A percentile compares a stretch with the other conserved stretches of the same genome.
These are phyloP conservation scores for Pyrrhosoma nymphula DNA, from an alignment of 2,888 invertebrate genomes.

Conservation along the genomic window DNA sequence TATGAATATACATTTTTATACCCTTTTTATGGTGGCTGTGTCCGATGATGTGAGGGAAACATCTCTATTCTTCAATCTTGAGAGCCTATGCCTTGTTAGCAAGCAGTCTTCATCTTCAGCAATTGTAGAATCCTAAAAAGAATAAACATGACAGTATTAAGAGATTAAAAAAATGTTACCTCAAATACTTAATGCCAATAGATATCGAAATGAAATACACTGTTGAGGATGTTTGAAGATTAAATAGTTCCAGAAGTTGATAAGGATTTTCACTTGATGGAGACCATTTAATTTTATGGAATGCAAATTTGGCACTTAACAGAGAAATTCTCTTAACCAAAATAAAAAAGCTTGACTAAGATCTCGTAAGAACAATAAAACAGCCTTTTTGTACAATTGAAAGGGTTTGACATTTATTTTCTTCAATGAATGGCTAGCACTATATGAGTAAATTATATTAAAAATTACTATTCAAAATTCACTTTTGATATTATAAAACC, in stretches of 20 bases:
- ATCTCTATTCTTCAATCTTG: conserved; percentile 86
- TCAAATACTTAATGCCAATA: not conserved
- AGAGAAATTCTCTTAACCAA: too few species aligned
- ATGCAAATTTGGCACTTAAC: too few species aligned
- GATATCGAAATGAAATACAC: not conserved
- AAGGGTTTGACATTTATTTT: too few species aligned
- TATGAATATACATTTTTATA: conserved; percentile 70
- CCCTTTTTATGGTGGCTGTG: conserved; percentile 87
- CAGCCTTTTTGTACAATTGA: too few species aligned
- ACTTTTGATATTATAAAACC: too few species aligned
- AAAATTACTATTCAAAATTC: too few species aligned
- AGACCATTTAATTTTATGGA: too few species aligned
- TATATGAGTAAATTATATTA: too few species aligned
- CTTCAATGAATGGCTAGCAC: too few species aligned
- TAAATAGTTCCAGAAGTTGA: not conserved
- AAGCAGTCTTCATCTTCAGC: conserved; percentile 88
- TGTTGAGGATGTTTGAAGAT: not conserved
- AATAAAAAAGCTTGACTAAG: too few species aligned
- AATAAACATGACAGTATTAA: not conserved
- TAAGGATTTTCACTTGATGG: not conserved
- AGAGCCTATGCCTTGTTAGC: conserved; percentile 82
- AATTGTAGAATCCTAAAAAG: conserved; percentile 81
- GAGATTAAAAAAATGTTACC: not conserved
- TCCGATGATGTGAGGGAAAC: conserved; percentile 84
- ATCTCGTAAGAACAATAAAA: too few species aligned